Evolutionary conservation across 2,797 vertebrate species (phyloP).

Genomic region (Cyprinodon diabolis): DNA sequence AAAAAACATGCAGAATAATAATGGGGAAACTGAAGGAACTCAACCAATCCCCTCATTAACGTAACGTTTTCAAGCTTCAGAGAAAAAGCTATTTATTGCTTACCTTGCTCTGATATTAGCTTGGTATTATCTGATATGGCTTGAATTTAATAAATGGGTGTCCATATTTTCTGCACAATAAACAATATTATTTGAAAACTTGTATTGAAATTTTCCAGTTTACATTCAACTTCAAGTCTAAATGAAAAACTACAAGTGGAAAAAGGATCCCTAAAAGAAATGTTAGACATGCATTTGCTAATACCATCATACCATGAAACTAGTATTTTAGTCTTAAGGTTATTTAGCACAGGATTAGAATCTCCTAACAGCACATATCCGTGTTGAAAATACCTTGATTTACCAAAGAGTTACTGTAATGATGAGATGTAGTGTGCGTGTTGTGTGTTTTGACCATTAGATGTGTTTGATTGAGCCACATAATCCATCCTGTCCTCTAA

Average conservation of each 20-base stretch:
- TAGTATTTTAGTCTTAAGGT: background rate
- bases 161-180: background rate
- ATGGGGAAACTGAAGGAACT: too few relatives aligned
- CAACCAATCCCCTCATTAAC: too few relatives aligned
- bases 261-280: too few relatives aligned
- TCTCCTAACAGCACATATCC: background rate
- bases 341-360: background rate
- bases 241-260: too few relatives aligned
- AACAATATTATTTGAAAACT: background rate
- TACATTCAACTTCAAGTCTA: too few relatives aligned
- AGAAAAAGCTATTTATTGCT: background rate
- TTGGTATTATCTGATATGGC: background rate
- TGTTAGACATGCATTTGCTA: background rate
- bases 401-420: background rate
- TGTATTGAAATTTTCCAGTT: background rate
- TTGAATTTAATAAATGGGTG: background rate
- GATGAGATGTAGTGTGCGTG: background rate
- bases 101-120: background rate
- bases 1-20: too few relatives aligned
- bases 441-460: background rate
- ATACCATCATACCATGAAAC: background rate
- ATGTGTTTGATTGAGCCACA: background rate
- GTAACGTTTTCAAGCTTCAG: background rate
- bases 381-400: background rate
- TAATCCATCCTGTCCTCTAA: constrained; percentile 1